Percentiles rank a stretch among this genome's conserved stretches.
Conservation (phyloP, 1,140 invertebrate genomes). For the Neotoxoptera formosana region DNA sequence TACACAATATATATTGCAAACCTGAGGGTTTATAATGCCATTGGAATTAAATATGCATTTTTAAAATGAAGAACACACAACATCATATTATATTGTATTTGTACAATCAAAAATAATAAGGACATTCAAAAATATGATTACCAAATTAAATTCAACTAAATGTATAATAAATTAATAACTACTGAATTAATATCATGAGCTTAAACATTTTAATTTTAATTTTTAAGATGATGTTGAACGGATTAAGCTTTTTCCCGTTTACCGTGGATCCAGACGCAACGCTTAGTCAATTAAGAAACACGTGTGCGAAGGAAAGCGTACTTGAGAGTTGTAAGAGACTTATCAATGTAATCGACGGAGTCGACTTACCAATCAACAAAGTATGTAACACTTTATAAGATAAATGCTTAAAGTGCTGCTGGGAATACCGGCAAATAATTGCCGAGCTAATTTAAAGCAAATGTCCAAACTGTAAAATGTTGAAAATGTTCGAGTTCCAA, state of each 20-base stretch:
- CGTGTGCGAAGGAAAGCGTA: not conserved
- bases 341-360: not conserved
- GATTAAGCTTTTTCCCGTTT: not conserved
- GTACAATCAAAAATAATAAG: not conserved
- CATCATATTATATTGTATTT: too few species aligned
- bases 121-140: not conserved
- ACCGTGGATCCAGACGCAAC: not conserved
- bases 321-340: not conserved
- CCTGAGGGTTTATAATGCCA: not conserved
- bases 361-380: not conserved
- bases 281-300: not conserved
- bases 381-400: not conserved
- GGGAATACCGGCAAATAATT: not conserved
- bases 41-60: too few species aligned
- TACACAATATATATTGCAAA: not conserved
- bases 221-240: not conserved
- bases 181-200: not conserved
- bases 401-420: not conserved
- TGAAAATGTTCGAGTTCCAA: not conserved
- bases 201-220: not conserved
- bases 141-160: not conserved
- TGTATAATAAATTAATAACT: not conserved
- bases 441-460: not conserved
- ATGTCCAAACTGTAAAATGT: not conserved
- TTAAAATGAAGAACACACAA: not conserved